Base-by-base conservation (phyloP, 2,888 invertebrate species). In the Masnerella sp. region DNA sequence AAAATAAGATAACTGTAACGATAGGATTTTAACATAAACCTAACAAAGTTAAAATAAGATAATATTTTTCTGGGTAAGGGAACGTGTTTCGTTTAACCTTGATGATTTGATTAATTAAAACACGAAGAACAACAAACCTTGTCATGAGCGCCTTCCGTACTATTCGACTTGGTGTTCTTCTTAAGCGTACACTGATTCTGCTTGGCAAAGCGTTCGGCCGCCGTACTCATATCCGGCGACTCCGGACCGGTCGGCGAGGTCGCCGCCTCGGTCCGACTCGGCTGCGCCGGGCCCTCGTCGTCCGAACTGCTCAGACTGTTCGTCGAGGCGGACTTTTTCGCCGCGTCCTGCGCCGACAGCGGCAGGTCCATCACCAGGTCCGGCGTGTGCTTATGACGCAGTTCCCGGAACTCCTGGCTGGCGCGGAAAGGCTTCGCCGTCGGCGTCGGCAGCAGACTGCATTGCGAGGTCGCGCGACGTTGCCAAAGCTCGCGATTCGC, bases 321-420 rank as follows among this genome's bases (percentile, higher is more conserved):
- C 5, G 85, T 84, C 2, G 85, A 84, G 0, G 85, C 82, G 7
- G 84, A 85, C 25, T 85, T 85, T 17, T 82, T 83, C 8, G 80
- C 74, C 0, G 80, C 76, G 62, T 85, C 86, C 71, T 84, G 87
- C 0, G 85, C 84, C 3, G 85, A 84, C 8, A 92, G 88, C n/a
- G 95, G 95, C 79, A 95, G 88, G 88, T 94, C 95, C 92, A 95
- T 93, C 76, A 95, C 95, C 65, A 95, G 89, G 88, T 95, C 95
- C 1, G 95, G 95, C 22, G 95, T 92, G 79, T 91, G 91, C 75
- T 89, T 90, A 73, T 90, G 90, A 2, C 88, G 84, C 83, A 88
- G 85, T 64, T 88, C 88, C 70, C 88, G 88, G 54, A 88, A 87
- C 71, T 88, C 88, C 49, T 84, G 88, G 2, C 84, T 84, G 2